A percentile compares a stretch with the other conserved stretches of the same genome.
phyloP scores from a whole-genome alignment of 2,113 vertebrate genomes.

The Pheucticus melanocephalus region DNA sequence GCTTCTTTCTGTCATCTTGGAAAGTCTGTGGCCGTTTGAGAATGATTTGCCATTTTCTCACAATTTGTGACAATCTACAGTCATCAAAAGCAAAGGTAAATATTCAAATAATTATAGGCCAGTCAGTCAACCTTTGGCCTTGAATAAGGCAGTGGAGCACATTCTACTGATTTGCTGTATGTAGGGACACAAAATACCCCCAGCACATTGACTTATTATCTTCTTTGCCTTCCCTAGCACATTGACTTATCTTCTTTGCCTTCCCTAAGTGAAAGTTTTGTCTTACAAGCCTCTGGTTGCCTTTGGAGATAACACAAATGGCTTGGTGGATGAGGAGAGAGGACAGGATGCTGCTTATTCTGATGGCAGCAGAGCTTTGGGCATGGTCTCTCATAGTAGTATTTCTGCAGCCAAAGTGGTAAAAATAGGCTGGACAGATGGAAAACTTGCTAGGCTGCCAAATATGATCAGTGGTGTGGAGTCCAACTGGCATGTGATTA shows the following conservation, averaged over 20 bases:
- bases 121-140: background rate
- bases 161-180: background rate
- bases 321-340: background rate
- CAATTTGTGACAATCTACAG: background rate
- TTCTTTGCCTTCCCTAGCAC: background rate
- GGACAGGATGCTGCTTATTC: background rate
- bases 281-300: background rate
- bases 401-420: background rate
- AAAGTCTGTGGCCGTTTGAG: background rate
- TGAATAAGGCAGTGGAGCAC: background rate
- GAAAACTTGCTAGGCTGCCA: background rate
- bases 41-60: too few relatives aligned
- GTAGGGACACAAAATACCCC: background rate
- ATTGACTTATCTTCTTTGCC: background rate
- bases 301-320: background rate
- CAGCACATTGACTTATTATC: background rate
- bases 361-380: background rate
- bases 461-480: background rate
- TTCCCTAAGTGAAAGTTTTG: background rate
- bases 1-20: background rate
- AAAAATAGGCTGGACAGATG: conserved; percentile 1
- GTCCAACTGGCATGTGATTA: background rate
- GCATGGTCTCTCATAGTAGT: background rate
- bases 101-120: background rate
- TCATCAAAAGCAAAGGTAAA: background rate